phyloP scores from a whole-genome alignment of 2,797 vertebrate genomes.

The Gambelia wislizenii region DNA sequence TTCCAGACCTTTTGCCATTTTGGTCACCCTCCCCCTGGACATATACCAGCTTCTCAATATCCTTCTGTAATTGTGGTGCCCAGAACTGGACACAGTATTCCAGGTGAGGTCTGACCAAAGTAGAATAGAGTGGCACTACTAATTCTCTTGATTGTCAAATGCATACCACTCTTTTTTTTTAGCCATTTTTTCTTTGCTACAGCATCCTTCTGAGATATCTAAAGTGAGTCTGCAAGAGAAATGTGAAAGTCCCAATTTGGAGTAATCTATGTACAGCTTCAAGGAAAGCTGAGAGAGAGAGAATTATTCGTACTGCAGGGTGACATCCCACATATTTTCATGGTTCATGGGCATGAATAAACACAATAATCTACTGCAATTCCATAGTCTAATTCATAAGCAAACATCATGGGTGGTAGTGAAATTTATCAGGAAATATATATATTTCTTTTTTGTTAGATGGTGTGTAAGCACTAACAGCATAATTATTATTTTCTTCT shows the following conservation, averaged over 20 bases:
- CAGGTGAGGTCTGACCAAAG: too few relatives aligned
- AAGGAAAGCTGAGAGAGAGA: neutral
- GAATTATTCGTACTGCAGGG: too few relatives aligned
- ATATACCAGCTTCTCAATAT: too few relatives aligned
- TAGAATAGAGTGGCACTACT: too few relatives aligned
- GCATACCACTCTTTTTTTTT: too few relatives aligned
- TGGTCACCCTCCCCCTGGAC: too few relatives aligned
- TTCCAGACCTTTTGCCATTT: too few relatives aligned
- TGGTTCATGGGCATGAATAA: neutral
- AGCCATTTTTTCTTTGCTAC: too few relatives aligned
- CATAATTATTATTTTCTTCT: neutral
- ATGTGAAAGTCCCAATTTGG: neutral
- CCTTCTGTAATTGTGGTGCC: too few relatives aligned
- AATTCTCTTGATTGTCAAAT: too few relatives aligned
- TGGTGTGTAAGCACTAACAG: constrained; percentile 3
- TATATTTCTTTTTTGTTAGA: neutral
- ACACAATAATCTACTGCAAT: neutral
- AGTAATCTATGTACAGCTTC: neutral
- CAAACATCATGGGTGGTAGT: neutral
- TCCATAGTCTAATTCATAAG: neutral
- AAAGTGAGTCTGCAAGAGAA: neutral
- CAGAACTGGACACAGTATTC: too few relatives aligned
- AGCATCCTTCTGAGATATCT: too few relatives aligned
- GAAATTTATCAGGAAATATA: neutral
- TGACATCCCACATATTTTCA: neutral